phyloP scores from a whole-genome alignment of 1,140 invertebrate genomes.

The Cyphomyrmex costatus region DNA sequence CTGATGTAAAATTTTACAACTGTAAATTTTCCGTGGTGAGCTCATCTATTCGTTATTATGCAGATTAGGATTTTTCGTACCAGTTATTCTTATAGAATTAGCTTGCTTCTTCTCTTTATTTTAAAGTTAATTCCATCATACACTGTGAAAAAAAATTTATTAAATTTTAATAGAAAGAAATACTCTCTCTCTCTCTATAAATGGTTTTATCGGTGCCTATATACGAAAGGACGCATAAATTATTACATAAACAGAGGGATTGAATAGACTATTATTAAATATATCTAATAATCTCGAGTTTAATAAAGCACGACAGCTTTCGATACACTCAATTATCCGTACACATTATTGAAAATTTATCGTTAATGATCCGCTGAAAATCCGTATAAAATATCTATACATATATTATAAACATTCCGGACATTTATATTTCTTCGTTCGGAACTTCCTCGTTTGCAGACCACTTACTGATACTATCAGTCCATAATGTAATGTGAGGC shows the following conservation, averaged over 20 bases:
- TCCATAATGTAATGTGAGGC: background rate
- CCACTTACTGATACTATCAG: background rate
- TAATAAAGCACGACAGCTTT: background rate
- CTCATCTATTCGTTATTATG: background rate
- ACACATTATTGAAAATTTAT: conserved; percentile 5
- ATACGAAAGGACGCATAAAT: background rate
- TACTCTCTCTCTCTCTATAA: too few species aligned
- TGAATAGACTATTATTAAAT: conserved; percentile 19
- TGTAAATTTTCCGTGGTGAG: background rate
- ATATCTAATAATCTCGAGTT: conserved; percentile 19
- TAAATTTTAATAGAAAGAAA: too few species aligned
- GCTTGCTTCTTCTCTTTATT: conserved; percentile 6
- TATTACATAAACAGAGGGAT: background rate
- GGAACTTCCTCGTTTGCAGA: background rate
- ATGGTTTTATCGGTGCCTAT: conserved; percentile 1
- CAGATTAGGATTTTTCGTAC: background rate
- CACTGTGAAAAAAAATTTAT: too few species aligned
- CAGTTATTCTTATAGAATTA: background rate
- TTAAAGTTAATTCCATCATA: background rate
- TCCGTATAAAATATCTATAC: background rate
- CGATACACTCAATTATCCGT: background rate
- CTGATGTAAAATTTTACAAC: conserved; percentile 9
- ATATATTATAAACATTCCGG: background rate
- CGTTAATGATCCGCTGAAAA: background rate
- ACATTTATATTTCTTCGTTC: background rate